Conservation (phyloP, 1,140 invertebrate genomes). For the Polyergus mexicanus region DNA sequence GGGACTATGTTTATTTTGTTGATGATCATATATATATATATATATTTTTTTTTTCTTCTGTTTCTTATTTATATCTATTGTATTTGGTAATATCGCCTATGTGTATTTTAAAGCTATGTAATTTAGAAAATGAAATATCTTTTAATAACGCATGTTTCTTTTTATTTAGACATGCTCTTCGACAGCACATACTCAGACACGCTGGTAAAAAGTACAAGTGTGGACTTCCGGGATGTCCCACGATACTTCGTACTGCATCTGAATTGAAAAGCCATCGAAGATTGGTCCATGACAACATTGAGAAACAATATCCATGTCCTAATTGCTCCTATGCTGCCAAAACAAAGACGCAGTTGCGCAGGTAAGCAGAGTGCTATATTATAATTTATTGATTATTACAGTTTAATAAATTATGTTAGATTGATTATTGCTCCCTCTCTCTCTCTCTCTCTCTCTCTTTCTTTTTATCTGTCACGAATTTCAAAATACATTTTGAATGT, state of each 20-base stretch:
- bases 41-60: too few species aligned
- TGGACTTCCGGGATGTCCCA: constrained; percentile 87
- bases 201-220: constrained; percentile 88
- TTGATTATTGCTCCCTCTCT: not conserved
- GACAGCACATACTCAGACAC: constrained; percentile 89
- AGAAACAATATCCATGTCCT: constrained; percentile 88
- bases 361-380: constrained; percentile 83
- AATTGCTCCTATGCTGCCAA: constrained; percentile 90
- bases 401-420: not conserved
- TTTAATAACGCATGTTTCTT: not conserved
- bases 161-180: constrained; percentile 87
- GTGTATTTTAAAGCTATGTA: not conserved
- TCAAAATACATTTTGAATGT: not conserved
- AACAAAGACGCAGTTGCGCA: constrained; percentile 88
- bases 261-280: constrained; percentile 87
- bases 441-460: too few species aligned
- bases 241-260: constrained; percentile 86
- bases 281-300: constrained; percentile 83
- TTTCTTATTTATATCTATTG: too few species aligned
- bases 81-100: not conserved
- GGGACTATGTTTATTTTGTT: not conserved
- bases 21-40: not conserved
- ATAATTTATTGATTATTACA: not conserved
- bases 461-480: not conserved
- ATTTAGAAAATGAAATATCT: constrained; percentile 1